These are phyloP conservation scores for Dermatemys mawii DNA, from an alignment of 2,113 vertebrate species.

Conservation along the genomic window DNA sequence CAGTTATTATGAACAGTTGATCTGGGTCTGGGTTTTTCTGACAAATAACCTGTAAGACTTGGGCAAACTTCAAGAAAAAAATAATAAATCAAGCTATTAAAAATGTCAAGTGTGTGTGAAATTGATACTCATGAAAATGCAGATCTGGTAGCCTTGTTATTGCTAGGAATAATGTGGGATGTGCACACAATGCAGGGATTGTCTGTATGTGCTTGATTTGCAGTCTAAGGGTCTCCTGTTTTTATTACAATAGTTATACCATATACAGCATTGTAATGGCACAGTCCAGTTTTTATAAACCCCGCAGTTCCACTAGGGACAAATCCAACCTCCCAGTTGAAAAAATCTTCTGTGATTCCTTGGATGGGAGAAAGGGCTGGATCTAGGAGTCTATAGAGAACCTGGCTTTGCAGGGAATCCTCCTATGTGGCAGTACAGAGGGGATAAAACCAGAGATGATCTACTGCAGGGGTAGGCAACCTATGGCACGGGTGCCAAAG, in stretches of 20 bases:
- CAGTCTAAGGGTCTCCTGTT: neutral
- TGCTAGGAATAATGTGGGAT: neutral
- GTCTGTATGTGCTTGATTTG: neutral
- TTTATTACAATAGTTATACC: neutral
- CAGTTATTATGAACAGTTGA: neutral
- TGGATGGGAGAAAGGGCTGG: neutral
- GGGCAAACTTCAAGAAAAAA: neutral
- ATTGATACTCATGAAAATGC: neutral
- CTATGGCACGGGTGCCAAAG: no score
- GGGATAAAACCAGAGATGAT: neutral
- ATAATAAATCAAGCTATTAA: neutral
- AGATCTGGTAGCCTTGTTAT: neutral
- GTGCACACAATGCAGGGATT: neutral
- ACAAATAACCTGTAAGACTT: fast-evolving
- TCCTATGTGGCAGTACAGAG: neutral
- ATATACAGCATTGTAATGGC: neutral
- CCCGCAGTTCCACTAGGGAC: neutral
- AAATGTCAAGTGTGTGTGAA: neutral
- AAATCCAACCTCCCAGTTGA: neutral
- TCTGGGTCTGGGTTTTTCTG: neutral
- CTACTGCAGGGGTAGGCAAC: neutral
- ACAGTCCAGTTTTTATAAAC: neutral
- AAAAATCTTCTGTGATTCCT: neutral
- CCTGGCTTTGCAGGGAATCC: neutral
- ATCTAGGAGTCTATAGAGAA: neutral